Conservation (phyloP, 2,888 invertebrate genomes). For the Melanchra persicariae region DNA sequence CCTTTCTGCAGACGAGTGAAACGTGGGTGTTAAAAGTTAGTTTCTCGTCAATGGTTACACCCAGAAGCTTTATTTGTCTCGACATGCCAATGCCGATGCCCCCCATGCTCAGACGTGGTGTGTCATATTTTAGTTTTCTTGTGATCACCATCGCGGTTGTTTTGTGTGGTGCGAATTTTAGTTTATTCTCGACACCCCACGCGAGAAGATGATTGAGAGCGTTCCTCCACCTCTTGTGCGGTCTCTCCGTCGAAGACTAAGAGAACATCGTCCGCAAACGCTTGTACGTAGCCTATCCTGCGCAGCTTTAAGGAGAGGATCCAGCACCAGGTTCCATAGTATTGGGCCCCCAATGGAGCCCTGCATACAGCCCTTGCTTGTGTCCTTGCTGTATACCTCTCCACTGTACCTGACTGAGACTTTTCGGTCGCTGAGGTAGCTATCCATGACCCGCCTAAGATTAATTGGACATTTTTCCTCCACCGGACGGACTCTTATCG, state of each 20-base stretch:
- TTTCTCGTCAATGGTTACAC: constrained; percentile 38
- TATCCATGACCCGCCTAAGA: not conserved
- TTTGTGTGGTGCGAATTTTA: too few species aligned
- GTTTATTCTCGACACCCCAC: too few species aligned
- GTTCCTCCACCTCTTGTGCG: not conserved
- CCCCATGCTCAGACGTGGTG: too few species aligned
- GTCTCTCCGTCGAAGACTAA: constrained; percentile 12
- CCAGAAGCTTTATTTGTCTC: constrained; percentile 42
- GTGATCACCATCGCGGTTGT: too few species aligned
- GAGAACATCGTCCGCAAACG: constrained; percentile 19
- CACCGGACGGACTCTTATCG: constrained; percentile 18
- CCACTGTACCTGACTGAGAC: constrained; percentile 20
- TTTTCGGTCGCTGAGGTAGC: constrained; percentile 26
- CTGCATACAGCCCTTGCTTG: not conserved
- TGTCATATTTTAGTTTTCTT: too few species aligned
- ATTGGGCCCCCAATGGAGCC: constrained; percentile 11
- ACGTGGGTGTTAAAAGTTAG: constrained; percentile 11
- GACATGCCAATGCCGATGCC: constrained; percentile 8
- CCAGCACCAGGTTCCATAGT: not conserved
- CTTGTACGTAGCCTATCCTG: not conserved
- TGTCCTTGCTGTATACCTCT: not conserved
- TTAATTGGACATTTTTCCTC: constrained; percentile 6
- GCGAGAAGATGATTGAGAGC: not conserved
- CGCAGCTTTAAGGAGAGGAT: not conserved
- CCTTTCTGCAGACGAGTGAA: not conserved